These are phyloP conservation scores for Anguilla pacifica DNA, from an alignment of 2,797 vertebrate species.

Conservation along the genomic window DNA sequence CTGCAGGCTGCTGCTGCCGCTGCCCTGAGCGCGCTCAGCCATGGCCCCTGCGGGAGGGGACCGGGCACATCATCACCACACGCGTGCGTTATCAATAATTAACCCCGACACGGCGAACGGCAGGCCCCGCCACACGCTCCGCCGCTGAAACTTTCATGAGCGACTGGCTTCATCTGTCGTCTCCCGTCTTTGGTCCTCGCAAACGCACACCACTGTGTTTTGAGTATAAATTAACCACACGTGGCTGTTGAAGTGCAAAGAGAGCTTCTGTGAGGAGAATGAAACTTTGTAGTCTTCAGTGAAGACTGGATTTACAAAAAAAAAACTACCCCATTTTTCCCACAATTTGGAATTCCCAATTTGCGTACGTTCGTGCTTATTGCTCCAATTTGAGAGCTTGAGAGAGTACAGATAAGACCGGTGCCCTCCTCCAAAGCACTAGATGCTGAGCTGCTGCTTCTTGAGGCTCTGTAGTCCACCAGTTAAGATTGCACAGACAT, in stretches of 20 bases:
- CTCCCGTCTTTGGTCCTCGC: background rate
- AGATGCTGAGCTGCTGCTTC: too few species aligned
- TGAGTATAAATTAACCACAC: background rate
- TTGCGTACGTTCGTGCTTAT: background rate
- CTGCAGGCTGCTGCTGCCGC: slow-evolving; percentile 94
- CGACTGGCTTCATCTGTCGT: background rate
- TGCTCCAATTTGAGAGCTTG: background rate
- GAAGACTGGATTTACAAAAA: too few species aligned
- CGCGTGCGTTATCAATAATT: background rate
- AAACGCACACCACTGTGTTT: background rate
- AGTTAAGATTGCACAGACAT: too few species aligned
- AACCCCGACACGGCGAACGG: background rate
- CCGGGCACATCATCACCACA: background rate
- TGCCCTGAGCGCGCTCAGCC: slow-evolving; percentile 87
- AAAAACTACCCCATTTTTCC: background rate
- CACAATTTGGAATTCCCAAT: background rate
- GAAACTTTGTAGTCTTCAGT: background rate
- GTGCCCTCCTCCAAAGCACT: too few species aligned
- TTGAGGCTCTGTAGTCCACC: too few species aligned
- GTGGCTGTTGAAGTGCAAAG: background rate
- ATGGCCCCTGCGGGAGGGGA: slow-evolving; percentile 69
- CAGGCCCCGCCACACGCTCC: background rate
- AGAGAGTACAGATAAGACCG: too few species aligned
- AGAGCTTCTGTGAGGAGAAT: background rate
- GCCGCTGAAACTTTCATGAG: background rate